phyloP scores from a whole-genome alignment of 2,797 vertebrate species.

The Ceryle rudis region DNA sequence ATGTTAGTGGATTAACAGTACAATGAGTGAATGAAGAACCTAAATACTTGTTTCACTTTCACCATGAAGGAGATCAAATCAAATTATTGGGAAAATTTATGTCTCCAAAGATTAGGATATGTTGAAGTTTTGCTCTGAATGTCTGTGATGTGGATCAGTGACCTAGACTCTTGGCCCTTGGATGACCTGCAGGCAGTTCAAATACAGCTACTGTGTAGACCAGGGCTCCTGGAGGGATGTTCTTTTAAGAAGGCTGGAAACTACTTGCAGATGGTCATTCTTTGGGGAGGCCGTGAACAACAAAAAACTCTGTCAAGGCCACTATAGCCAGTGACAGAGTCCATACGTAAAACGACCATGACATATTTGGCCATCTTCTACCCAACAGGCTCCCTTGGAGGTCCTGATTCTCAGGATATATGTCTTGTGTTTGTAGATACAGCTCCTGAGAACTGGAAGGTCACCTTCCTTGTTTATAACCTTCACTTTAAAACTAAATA shows the following conservation, averaged over 20 bases:
- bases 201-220: neutral
- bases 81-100: neutral
- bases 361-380: neutral
- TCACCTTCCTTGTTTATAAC: neutral
- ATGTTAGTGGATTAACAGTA: neutral
- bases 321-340: neutral
- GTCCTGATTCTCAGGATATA: neutral
- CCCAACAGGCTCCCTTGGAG: neutral
- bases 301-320: neutral
- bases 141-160: neutral
- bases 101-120: neutral
- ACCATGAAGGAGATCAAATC: neutral
- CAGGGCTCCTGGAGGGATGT: accelerated
- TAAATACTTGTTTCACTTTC: neutral
- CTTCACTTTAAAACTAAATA: neutral
- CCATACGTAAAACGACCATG: neutral
- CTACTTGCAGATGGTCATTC: neutral
- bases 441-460: neutral
- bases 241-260: neutral
- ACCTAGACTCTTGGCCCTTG: neutral
- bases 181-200: neutral
- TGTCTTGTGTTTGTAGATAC: neutral
- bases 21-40: neutral
- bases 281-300: neutral
- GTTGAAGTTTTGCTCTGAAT: neutral